Conservation (phyloP, 1,140 invertebrate genomes). For the Berghia stephanieae region DNA sequence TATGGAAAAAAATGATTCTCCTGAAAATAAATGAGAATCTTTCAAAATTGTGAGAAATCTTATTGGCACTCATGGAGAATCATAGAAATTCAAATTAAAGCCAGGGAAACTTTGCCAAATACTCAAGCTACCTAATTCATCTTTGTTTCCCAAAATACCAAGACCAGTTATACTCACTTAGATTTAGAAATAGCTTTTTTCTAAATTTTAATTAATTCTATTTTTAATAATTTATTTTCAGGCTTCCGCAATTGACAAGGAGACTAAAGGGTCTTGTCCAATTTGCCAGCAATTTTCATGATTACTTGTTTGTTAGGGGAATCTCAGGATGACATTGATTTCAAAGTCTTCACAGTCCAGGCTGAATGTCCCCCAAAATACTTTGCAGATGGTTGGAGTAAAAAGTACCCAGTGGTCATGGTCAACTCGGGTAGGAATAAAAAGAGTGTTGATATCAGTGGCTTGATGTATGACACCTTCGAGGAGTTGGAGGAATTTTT, state of each 20-base stretch:
- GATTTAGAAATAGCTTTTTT: too few species aligned
- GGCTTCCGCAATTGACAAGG: slow-evolving; percentile 57
- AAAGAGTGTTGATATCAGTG: slow-evolving; percentile 47
- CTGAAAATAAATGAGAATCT: too few species aligned
- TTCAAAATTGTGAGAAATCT: too few species aligned
- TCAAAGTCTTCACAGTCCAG: slow-evolving; percentile 61
- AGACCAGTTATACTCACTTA: too few species aligned
- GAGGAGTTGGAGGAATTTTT: slow-evolving; percentile 61
- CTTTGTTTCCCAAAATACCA: too few species aligned
- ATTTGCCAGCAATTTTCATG: slow-evolving; percentile 65
- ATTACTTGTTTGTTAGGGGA: slow-evolving; percentile 60
- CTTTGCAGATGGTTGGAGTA: slow-evolving; percentile 53
- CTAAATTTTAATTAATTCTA: background rate
- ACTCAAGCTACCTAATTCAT: too few species aligned
- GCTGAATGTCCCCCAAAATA: slow-evolving; percentile 58
- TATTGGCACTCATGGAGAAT: too few species aligned
- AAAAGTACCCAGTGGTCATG: slow-evolving; percentile 59
- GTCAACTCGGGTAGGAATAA: slow-evolving; percentile 39
- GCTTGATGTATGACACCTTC: slow-evolving; percentile 51
- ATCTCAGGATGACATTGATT: slow-evolving; percentile 52
- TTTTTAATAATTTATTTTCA: slow-evolving; percentile 30
- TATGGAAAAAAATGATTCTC: too few species aligned
- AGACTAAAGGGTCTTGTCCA: slow-evolving; percentile 61
- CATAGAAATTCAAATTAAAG: too few species aligned
- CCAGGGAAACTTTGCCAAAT: too few species aligned